Evolutionary conservation across 2,113 vertebrate species (phyloP).

Genomic region (Alethe castanea): DNA sequence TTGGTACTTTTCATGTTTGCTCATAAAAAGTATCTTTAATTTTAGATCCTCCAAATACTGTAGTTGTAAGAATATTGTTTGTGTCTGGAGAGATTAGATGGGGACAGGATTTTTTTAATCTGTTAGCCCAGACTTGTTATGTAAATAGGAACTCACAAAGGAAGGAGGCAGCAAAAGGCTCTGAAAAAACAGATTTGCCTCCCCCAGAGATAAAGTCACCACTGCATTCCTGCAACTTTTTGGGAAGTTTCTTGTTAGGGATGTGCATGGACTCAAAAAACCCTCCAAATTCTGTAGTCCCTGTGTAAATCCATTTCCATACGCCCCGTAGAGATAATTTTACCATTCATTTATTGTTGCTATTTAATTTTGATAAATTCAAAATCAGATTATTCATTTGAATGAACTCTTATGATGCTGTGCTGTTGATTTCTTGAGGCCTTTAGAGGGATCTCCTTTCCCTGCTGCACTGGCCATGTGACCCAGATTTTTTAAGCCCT

Average conservation of each 20-base stretch:
- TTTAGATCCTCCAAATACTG: slow-evolving; percentile 5
- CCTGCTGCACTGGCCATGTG: slow-evolving; percentile 31
- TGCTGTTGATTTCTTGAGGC: slow-evolving; percentile 1
- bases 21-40: neutral
- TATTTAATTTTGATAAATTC: neutral
- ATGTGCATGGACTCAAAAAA: neutral
- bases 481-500: slow-evolving; percentile 69
- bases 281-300: neutral
- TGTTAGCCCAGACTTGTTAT: slow-evolving; percentile 33
- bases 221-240: neutral
- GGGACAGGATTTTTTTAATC: slow-evolving; percentile 55
- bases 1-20: neutral
- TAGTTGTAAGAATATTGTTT: slow-evolving; percentile 40
- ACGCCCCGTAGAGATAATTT: neutral
- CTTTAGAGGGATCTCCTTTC: slow-evolving; percentile 21
- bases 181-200: slow-evolving; percentile 1
- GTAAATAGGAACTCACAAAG: slow-evolving; percentile 41
- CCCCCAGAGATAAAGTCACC: neutral
- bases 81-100: slow-evolving; percentile 42
- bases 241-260: neutral
- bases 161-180: neutral
- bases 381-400: neutral
- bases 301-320: neutral
- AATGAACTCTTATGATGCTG: neutral
- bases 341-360: neutral